Base-by-base conservation (phyloP, 2,797 vertebrate genomes). In the Pseudomugil gertrudae region DNA sequence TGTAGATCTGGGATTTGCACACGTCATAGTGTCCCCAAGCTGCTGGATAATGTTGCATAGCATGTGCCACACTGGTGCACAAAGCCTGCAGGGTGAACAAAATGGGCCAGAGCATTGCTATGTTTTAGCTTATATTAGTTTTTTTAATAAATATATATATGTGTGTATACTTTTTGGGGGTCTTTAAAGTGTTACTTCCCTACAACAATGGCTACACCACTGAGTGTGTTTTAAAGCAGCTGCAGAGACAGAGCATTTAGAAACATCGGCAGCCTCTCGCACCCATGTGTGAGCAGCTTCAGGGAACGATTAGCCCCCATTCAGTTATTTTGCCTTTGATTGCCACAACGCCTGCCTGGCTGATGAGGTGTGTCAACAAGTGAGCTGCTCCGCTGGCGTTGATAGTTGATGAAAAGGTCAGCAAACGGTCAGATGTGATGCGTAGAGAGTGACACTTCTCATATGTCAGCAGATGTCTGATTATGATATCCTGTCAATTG, bases 1-100 rank as follows among this genome's bases (percentile, higher is more conserved):
- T 97, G 85, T 98, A 98, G 88, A 98, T 96, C 85, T 96, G 96
- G 72, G 96, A 98, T 89, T 99, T 99, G 88, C 98, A 99, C 76
- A 99, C 94, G 1, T 99, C 98, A 61, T 99, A 99, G 91, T 99
- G 98, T 86, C 97, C 97, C 96, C 97, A 98, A 54, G 95, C 95
- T 0, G 97, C 94, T 19, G 95, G 95, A 90, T 97, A 98, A 86
- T 98, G 96, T 85, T 98, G 97, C 84, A 91, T 92, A 92, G 95
- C 84, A 0, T 94, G 94, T 48, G 95, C 95, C 56, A 96, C 91
- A 23, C 93, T 91, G 89, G 94, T 92, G 95, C 95, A 96, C 79
- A 95, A 92, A 84, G 95, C 93, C 21, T 97, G 96, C 75, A 99
- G 93, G 71, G 95, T 91, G 84, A 98, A 89, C 80, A 97, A 91